Percentiles rank a stretch among this genome's conserved stretches.
phyloP scores from a whole-genome alignment of 2,888 invertebrate genomes.

The Thereva nobilitata region DNA sequence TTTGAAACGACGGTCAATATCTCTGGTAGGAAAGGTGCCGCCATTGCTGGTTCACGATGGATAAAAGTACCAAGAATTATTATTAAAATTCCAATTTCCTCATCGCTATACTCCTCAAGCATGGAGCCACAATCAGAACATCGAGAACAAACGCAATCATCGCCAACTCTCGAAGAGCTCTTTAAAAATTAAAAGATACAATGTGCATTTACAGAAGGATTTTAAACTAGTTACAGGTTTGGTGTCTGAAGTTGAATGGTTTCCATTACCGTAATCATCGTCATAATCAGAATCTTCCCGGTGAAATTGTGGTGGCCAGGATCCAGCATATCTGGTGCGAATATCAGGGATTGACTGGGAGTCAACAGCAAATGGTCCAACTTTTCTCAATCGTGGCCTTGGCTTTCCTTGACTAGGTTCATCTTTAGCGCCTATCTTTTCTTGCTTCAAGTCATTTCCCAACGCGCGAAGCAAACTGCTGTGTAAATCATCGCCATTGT shows the following conservation, averaged over 20 bases:
- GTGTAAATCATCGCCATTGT: conserved; percentile 49
- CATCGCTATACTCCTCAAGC: conserved; percentile 93
- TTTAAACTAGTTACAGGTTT: conserved; percentile 45
- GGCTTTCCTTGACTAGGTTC: conserved; percentile 57
- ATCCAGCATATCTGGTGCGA: conserved; percentile 61
- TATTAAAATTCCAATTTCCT: conserved; percentile 92
- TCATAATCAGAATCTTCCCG: conserved; percentile 51
- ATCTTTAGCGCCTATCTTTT: conserved; percentile 41
- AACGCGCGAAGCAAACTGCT: conserved; percentile 53
- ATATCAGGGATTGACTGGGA: conserved; percentile 61
- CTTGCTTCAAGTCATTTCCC: conserved; percentile 44
- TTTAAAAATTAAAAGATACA: conserved; percentile 55
- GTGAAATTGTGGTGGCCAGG: conserved; percentile 61
- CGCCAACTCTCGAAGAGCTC: conserved; percentile 68
- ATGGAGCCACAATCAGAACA: conserved; percentile 86
- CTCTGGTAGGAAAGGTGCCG: conserved; percentile 92
- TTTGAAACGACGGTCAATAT: conserved; percentile 86
- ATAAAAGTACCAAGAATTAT: conserved; percentile 94
- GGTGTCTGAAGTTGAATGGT: conserved; percentile 46
- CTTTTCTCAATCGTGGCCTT: conserved; percentile 62
- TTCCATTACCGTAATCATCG: conserved; percentile 49
- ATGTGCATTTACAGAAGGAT: conserved; percentile 1
- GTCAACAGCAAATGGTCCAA: conserved; percentile 62
- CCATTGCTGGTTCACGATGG: conserved; percentile 90
- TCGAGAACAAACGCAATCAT: conserved; percentile 72